Base-by-base conservation (phyloP, 2,888 invertebrate species). In the Drosophila mimetica region DNA sequence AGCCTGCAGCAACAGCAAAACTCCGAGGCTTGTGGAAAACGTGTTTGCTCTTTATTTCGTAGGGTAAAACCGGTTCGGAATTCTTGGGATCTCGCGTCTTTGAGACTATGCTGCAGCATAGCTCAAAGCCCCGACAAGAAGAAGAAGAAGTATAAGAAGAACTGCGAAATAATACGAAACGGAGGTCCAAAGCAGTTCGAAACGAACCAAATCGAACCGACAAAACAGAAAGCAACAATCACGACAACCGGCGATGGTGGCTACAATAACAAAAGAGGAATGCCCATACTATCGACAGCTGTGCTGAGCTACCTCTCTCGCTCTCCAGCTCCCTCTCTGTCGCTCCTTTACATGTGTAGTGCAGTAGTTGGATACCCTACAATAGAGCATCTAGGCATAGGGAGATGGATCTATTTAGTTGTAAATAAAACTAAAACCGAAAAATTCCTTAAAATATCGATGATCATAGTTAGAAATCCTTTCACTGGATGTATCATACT, bases 241-340 rank as follows among this genome's bases (percentile, higher is more conserved):
- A 61, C 50, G 48, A 5, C 41, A 36, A 36, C 64, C 63, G 63
- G 64, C 41, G 41, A 48, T 28, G 55, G 53, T 47, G 60, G 57
- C 54, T 64, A 54, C 48, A 52, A 73, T 41, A 66, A 66, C 60
- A 75, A 70, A 69, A 60, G 55, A 41, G 39, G 41, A 70, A 47
- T 51, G 41, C 25, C 60, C 75, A 69, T 47, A 61, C 66, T 47
- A 69, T 86, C 74, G 84, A 86, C 81, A 81, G 87, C 87, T 80
- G 79, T 48, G 79, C 60, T 36, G 6, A 16, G 57, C 48, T 42
- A 34, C 34, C 60, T 32, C 53, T 53, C 53, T 53, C 41, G 55
- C 53, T 66, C 52, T 53, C 30, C 32, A 32, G 22, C 52, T 63
- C 37, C 14, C 28, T 34, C 57, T 28, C 39, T 20, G 30, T 41